phyloP scores from a whole-genome alignment of 2,113 vertebrate genomes.

The Mystacornis crossleyi region DNA sequence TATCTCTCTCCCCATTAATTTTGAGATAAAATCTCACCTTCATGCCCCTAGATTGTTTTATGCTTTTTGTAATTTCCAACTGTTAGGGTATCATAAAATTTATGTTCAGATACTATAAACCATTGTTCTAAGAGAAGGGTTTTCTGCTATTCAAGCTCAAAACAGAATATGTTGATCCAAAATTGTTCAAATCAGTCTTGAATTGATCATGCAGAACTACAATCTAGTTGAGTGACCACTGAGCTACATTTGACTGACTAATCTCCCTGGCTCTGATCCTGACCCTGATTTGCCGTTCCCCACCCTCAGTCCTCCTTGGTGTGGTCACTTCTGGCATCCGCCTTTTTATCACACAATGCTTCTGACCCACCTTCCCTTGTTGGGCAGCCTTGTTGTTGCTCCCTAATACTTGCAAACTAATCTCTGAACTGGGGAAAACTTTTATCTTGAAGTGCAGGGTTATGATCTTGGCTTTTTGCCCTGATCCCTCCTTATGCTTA shows the following conservation, averaged over 20 bases:
- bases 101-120: not conserved
- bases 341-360: not conserved
- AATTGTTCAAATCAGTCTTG: not conserved
- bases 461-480: not conserved
- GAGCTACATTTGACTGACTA: not conserved
- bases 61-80: not conserved
- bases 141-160: not conserved
- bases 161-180: not conserved
- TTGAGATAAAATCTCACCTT: not conserved
- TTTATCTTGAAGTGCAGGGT: not conserved
- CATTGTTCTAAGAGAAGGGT: accelerated
- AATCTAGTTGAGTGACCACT: not conserved
- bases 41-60: not conserved
- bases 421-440: not conserved
- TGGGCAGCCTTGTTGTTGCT: not conserved
- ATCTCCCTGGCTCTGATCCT: not conserved
- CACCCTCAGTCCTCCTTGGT: not conserved
- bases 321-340: not conserved
- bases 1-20: not conserved
- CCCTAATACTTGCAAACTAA: not conserved
- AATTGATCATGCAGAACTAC: not conserved
- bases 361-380: not conserved
- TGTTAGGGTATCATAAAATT: not conserved
- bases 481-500: not conserved
- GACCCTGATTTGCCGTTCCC: not conserved